Evolutionary conservation across 2,888 invertebrate species (phyloP), one percentile per base, ranked within the genome.

Genomic region (Lycocerus yunnanus): DNA sequence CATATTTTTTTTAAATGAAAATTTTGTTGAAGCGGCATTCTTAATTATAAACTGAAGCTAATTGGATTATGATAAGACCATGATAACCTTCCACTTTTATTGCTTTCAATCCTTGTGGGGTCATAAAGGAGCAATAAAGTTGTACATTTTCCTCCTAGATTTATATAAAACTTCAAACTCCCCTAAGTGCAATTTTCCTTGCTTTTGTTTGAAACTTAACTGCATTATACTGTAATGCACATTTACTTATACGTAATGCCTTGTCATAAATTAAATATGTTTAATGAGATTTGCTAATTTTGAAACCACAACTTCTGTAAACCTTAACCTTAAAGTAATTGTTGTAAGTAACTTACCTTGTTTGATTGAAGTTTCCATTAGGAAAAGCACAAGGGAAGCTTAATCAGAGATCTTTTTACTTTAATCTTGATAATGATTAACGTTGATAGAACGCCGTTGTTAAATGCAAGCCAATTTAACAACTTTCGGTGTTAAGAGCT

Each of bases 331-430:
- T 43, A 43, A 43, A 43, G 43, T 43, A 43, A 43, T 43, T 43
- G 43, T 43, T n/a, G n/a, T 43, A 43, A 43, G 43, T 43, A 43
- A 43, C 43, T 43, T 43, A 43, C 43, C 43, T 43, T 43, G 43
- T 43, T 43, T 43, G 43, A 43, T 43, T 63, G 20, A 63, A 20
- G 20, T 27, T 27, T 66, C 24, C 27, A 16, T 16, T 67, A 58
- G 20, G 59, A 68, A 68, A 60, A 68, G 68, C 27, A 68, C 60
- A 24, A 68, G 13, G 24, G 58, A 24, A 60, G 68, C 68, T 68
- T 68, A 68, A 68, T 60, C 60, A 60, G 15, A 68, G 68, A 68
- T 68, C 59, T 68, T 61, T 70, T n/a, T 8, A 61, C 63, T 61
- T 70, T 70, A 70, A 65, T 70, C 69, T 65, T 65, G 27, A 20